Base-by-base conservation (phyloP, 2,888 invertebrate genomes). In the Biston stratarius region DNA sequence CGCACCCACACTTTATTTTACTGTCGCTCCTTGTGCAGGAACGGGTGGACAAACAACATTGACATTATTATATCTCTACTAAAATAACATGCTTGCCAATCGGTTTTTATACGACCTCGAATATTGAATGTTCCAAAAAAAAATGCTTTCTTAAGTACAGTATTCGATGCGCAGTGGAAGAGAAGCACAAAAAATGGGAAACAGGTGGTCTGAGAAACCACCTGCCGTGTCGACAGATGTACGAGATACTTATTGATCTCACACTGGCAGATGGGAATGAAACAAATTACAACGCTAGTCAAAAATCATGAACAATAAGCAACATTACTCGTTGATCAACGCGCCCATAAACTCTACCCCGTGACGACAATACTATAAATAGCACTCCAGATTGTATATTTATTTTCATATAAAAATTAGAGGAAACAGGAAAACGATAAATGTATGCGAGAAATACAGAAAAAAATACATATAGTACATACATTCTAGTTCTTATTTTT, bases 191-290 rank as follows among this genome's bases (percentile, higher is more conserved):
- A 90, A 91, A 91, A 86, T 80, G 77, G 81, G 79, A 82, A 90
- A 90, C 91, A 92, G 91, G 91, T 92, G 91, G 77, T 80, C 73
- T 67, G 61, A 63, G 67, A 73, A 75, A 74, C 24, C 91, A 91
- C 90, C 91, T 90, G 91, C 89, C 70, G 67, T 33, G 47, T 55
- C 80, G 86, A 82, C 89, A 89, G 90, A 89, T 90, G 91, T 76
- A 74, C 77, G 65, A 67, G 69, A 75, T 76, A 15, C 65, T 79
- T 78, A 79, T 80, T 78, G 80, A 79, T 79, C 76, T 76, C 67
- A 40, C 33, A 11, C 40, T 42, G 48, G 42, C 52, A 38, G 24
- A 61, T 60, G 40, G 61, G 53, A 57, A 65, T 56, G 38, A 34
- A 53, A 48, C 44, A 59, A 63, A 63, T 64, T 49, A 60, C 8